Conservation (phyloP, 2,113 vertebrate genomes). For the Nerophis ophidion region DNA sequence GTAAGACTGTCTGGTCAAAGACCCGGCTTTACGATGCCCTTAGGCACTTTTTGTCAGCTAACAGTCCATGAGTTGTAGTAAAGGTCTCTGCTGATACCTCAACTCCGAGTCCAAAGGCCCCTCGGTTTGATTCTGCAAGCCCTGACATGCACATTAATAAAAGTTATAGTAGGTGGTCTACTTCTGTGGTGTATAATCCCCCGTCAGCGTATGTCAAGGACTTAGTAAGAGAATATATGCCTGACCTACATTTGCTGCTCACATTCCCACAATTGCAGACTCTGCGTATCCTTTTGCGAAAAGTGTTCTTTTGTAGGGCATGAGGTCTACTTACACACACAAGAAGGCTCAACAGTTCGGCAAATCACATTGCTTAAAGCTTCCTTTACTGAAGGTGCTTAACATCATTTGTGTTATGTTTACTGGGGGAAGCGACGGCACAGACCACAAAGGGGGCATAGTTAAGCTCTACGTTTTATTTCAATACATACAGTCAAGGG, state of each 20-base stretch:
- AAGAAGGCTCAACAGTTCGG: conserved; percentile 50
- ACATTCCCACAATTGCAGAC: conserved; percentile 43
- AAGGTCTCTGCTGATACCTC: conserved; percentile 40
- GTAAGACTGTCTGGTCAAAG: too few relatives aligned
- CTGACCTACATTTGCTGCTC: conserved; percentile 62
- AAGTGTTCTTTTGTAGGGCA: conserved; percentile 15
- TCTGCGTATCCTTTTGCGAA: conserved; percentile 28
- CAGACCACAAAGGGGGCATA: conserved; percentile 3
- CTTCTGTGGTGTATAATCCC: conserved; percentile 43
- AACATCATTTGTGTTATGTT: conserved; percentile 12
- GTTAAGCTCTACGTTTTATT: too few relatives aligned
- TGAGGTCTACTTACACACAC: conserved; percentile 9
- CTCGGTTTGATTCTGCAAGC: conserved; percentile 16
- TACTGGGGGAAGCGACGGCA: conserved; percentile 12
- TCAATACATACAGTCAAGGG: too few relatives aligned
- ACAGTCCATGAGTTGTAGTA: conserved; percentile 2
- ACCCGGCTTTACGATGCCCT: conserved; percentile 1
- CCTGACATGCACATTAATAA: conserved; percentile 9
- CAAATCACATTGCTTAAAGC: conserved; percentile 62
- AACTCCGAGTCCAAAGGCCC: conserved; percentile 27
- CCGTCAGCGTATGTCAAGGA: conserved; percentile 35
- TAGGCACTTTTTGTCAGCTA: conserved; percentile 14
- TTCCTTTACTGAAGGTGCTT: conserved; percentile 58
- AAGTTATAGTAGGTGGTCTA: conserved; percentile 11
- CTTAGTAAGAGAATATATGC: conserved; percentile 26